Evolutionary conservation across 2,797 vertebrate species (phyloP).

Genomic region (Meriones psammophilus): DNA sequence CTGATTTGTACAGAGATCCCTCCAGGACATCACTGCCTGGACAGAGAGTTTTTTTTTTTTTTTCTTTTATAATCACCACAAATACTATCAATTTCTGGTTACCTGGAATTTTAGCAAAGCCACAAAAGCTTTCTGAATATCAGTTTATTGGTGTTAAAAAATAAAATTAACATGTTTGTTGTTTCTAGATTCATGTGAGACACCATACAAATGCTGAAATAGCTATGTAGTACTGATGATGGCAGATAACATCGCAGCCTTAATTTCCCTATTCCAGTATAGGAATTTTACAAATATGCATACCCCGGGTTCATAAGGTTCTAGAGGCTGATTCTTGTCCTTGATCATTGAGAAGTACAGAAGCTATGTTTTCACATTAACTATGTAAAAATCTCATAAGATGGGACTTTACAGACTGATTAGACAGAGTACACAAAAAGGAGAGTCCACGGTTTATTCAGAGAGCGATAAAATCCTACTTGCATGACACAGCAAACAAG

Average conservation of each 20-base stretch:
- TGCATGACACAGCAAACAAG: neutral
- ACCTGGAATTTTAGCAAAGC: slow-evolving; percentile 15
- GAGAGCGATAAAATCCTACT: neutral
- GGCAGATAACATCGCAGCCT: neutral
- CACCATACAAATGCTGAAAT: neutral
- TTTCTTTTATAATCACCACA: neutral
- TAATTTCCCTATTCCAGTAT: slow-evolving; percentile 25
- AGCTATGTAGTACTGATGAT: neutral
- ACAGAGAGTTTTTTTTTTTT: neutral
- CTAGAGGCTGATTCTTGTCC: neutral
- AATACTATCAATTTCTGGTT: neutral
- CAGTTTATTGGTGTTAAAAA: slow-evolving; percentile 16
- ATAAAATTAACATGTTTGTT: neutral
- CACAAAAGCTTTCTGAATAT: neutral
- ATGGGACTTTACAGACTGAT: neutral
- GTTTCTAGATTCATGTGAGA: slow-evolving; percentile 33
- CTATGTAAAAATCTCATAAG: neutral
- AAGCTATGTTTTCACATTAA: slow-evolving; percentile 10
- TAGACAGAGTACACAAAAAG: neutral
- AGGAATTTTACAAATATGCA: neutral
- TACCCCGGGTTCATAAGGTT: neutral
- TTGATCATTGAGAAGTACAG: neutral
- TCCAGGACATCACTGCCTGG: neutral
- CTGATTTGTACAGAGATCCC: neutral
- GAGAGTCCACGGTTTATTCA: neutral